Evolutionary conservation across 2,797 vertebrate species (phyloP).

Genomic region (Pangasius larnaudii): DNA sequence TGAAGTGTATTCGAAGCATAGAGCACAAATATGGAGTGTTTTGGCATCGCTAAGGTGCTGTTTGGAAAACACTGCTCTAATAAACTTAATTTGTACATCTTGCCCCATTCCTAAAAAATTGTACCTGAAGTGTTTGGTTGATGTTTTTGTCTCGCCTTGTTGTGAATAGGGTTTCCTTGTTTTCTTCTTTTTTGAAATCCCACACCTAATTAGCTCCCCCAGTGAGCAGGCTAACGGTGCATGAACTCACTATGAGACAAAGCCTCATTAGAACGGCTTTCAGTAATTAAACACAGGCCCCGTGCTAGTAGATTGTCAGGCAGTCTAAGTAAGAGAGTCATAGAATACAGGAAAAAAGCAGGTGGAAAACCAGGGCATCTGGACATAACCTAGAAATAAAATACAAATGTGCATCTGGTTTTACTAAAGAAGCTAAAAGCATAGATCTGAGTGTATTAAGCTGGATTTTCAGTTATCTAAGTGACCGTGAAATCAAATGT

Average conservation of each 20-base stretch:
- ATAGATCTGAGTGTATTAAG: not conserved
- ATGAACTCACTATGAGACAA: conserved; percentile 50
- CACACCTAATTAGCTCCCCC: conserved; percentile 74
- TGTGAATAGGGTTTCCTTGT: conserved; percentile 67
- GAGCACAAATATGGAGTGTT: not conserved
- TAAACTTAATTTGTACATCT: conserved; percentile 39
- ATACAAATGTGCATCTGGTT: not conserved
- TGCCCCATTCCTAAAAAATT: conserved; percentile 11
- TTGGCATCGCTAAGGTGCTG: not conserved
- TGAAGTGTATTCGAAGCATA: not conserved
- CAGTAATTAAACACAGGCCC: conserved; percentile 55
- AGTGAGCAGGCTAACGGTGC: conserved; percentile 73
- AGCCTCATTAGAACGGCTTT: conserved; percentile 63
- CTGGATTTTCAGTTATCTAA: not conserved
- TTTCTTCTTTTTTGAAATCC: conserved; percentile 34
- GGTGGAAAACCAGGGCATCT: not conserved
- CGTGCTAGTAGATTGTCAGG: conserved; percentile 43
- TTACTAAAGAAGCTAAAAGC: not conserved
- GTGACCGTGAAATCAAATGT: not conserved
- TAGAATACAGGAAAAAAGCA: conserved; percentile 11
- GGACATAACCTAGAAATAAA: not conserved
- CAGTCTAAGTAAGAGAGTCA: conserved; percentile 26
- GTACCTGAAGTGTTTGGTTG: not conserved
- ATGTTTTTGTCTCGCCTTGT: conserved; percentile 62
- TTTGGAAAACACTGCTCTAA: conserved; percentile 25